Evolutionary conservation across 2,888 invertebrate genomes (phyloP).

Genomic region (Julus scandinavius): DNA sequence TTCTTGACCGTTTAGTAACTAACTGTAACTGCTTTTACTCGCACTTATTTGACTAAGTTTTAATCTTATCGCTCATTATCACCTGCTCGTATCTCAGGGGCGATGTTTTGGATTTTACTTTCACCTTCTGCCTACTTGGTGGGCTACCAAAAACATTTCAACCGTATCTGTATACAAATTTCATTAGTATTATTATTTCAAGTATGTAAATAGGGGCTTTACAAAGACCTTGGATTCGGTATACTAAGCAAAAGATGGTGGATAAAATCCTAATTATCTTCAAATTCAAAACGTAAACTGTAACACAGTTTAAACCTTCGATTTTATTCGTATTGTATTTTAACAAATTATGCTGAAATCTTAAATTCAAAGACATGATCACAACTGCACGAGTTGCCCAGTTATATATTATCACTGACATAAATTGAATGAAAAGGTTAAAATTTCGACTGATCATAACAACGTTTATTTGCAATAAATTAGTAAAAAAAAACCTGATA

Average conservation of each 20-base stretch:
- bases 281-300: neutral
- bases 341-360: too few relatives aligned
- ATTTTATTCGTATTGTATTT: too few relatives aligned
- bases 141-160: neutral
- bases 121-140: slow-evolving; percentile 9
- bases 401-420: too few relatives aligned
- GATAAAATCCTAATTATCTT: too few relatives aligned
- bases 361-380: too few relatives aligned
- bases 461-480: too few relatives aligned
- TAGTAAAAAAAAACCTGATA: too few relatives aligned
- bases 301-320: neutral
- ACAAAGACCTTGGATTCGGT: neutral
- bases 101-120: neutral
- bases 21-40: neutral
- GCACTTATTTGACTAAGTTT: too few relatives aligned
- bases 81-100: neutral
- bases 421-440: too few relatives aligned
- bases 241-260: neutral
- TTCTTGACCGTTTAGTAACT: neutral
- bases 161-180: neutral
- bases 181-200: neutral
- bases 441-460: too few relatives aligned
- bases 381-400: too few relatives aligned
- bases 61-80: neutral
- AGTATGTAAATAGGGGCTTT: neutral